These are phyloP conservation scores for Poecilia latipinna DNA, from an alignment of 2,113 vertebrate species.

Conservation along the genomic window DNA sequence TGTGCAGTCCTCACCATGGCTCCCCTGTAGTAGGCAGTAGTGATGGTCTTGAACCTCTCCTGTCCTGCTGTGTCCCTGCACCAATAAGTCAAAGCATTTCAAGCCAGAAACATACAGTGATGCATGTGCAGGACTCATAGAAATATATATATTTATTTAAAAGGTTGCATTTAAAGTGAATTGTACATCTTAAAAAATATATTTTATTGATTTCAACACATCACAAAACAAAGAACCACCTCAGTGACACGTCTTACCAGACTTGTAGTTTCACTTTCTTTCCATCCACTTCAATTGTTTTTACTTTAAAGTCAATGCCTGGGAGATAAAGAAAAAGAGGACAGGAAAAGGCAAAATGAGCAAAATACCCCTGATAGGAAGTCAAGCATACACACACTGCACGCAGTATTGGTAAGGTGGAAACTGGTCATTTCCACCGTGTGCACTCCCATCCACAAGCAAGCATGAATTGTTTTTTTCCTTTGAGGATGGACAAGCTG, in stretches of 20 bases:
- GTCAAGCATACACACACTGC: constrained; percentile 19
- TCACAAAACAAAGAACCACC: not conserved
- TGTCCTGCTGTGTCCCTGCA: constrained; percentile 95
- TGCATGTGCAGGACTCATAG: not conserved
- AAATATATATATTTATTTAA: too few relatives aligned
- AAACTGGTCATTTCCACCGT: constrained; percentile 12
- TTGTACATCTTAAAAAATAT: not conserved
- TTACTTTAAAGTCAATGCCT: constrained; percentile 97
- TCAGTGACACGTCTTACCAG: constrained; percentile 81
- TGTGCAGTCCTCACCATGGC: constrained; percentile 87
- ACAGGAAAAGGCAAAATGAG: not conserved
- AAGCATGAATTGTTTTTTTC: constrained; percentile 15
- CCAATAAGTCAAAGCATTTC: constrained; percentile 18
- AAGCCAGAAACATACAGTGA: not conserved
- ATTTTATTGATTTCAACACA: constrained; percentile 1
- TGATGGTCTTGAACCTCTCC: constrained; percentile 96
- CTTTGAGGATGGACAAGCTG: constrained; percentile 18
- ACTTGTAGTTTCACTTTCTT: constrained; percentile 96
- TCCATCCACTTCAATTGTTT: constrained; percentile 91
- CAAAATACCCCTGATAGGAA: constrained; percentile 30
- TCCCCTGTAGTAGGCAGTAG: constrained; percentile 94
- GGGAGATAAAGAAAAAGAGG: constrained; percentile 1
- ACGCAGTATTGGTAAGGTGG: constrained; percentile 58
- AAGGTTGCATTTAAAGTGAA: not conserved
- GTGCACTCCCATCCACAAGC: constrained; percentile 3